A percentile compares a stretch with the other conserved stretches of the same genome.
These are phyloP conservation scores for Gonatopus flavifemur DNA, from an alignment of 1,140 invertebrate species.

Conservation along the genomic window DNA sequence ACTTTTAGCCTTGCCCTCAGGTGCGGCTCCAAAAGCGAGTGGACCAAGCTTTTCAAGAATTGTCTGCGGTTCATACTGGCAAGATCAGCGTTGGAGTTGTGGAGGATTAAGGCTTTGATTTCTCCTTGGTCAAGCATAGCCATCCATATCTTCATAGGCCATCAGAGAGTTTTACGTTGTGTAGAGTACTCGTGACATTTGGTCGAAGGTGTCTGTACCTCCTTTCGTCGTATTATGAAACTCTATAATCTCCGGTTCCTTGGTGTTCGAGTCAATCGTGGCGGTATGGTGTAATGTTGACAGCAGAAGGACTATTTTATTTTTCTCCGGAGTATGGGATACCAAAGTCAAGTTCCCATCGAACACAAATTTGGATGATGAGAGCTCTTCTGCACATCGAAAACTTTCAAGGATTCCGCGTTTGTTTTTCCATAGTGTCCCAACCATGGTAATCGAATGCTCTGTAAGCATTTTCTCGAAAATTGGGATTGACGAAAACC, in stretches of 20 bases:
- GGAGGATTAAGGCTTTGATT: background rate
- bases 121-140: background rate
- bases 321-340: constrained; percentile 37
- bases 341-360: constrained; percentile 28
- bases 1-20: background rate
- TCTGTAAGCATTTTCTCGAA: constrained; percentile 29
- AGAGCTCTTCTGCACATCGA: constrained; percentile 15
- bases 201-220: too few relatives aligned
- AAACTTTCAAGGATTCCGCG: constrained; percentile 36
- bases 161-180: too few relatives aligned
- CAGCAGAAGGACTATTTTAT: constrained; percentile 32
- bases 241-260: constrained; percentile 44
- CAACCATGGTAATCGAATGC: constrained; percentile 39
- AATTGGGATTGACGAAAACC: constrained; percentile 35
- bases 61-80: too few relatives aligned
- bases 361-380: constrained; percentile 32
- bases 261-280: constrained; percentile 17
- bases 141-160: background rate
- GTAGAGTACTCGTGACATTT: too few relatives aligned
- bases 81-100: background rate
- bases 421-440: constrained; percentile 50
- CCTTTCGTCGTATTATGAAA: constrained; percentile 40
- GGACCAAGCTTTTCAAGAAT: background rate
- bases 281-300: constrained; percentile 13
- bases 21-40: background rate